phyloP scores from a whole-genome alignment of 2,113 vertebrate species.

The Trematocara unimaculatum region DNA sequence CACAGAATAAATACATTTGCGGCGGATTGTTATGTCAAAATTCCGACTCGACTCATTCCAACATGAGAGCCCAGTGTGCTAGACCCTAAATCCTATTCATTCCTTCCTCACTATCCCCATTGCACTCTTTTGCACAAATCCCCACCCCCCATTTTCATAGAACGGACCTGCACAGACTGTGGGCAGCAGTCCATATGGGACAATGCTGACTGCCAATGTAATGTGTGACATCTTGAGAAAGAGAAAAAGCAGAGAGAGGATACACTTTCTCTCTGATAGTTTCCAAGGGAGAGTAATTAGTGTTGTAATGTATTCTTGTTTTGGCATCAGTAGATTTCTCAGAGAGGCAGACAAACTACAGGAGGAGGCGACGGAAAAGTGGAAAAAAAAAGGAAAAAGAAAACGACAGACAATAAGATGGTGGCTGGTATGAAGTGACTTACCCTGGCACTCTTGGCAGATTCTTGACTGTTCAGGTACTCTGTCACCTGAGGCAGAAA shows the following conservation, averaged over 20 bases:
- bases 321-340: slow-evolving; percentile 2
- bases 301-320: slow-evolving; percentile 15
- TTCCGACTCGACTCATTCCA: neutral
- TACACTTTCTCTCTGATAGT: neutral
- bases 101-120: neutral
- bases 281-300: slow-evolving; percentile 8
- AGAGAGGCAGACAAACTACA: neutral
- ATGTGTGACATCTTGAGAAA: slow-evolving; percentile 28
- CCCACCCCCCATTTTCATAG: slow-evolving; percentile 30
- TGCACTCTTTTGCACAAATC: neutral
- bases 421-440: slow-evolving; percentile 44
- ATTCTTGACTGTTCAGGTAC: slow-evolving; percentile 88
- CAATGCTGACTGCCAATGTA: slow-evolving; percentile 37
- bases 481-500: slow-evolving; percentile 78
- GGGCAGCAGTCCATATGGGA: slow-evolving; percentile 38
- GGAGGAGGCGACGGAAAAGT: neutral
- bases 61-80: neutral
- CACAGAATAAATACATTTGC: neutral
- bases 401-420: neutral
- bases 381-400: neutral
- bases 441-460: slow-evolving; percentile 88
- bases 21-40: neutral
- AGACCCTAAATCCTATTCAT: neutral
- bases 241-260: neutral
- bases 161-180: slow-evolving; percentile 48